A percentile compares a stretch with the other conserved stretches of the same genome.
phyloP scores from a whole-genome alignment of 2,888 invertebrate genomes.

The Apamea anceps region DNA sequence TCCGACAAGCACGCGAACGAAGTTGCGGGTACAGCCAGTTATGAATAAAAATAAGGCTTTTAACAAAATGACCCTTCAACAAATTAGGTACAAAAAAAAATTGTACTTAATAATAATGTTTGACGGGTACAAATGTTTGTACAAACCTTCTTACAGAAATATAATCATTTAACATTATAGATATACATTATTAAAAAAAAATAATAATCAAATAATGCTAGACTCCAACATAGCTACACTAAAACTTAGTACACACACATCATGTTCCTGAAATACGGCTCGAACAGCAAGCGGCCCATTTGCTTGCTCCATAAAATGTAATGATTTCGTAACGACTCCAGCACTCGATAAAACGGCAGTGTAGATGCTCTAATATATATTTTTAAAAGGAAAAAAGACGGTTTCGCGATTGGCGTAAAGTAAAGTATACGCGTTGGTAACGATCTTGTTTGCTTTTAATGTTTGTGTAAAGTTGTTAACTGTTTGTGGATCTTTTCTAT shows the following conservation, averaged over 20 bases:
- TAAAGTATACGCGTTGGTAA: constrained; percentile 27
- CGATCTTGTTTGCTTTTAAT: constrained; percentile 26
- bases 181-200: too few species aligned
- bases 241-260: constrained; percentile 32
- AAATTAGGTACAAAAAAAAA: too few species aligned
- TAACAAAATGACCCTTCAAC: too few species aligned
- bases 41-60: neutral
- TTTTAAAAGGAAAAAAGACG: constrained; percentile 45
- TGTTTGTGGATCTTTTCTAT: constrained; percentile 6
- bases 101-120: too few species aligned
- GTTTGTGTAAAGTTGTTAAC: constrained; percentile 1
- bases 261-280: constrained; percentile 38
- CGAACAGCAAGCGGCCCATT: constrained; percentile 68
- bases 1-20: too few species aligned
- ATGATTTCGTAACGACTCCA: constrained; percentile 69
- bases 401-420: constrained; percentile 12
- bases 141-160: too few species aligned
- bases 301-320: constrained; percentile 75
- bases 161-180: too few species aligned
- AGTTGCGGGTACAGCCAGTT: too few species aligned
- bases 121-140: too few species aligned
- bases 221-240: neutral
- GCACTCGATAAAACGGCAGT: constrained; percentile 68
- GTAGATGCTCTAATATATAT: constrained; percentile 68
- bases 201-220: neutral